Base-by-base conservation (phyloP, 2,888 invertebrate species). In the Dryocosmus kuriphilus region DNA sequence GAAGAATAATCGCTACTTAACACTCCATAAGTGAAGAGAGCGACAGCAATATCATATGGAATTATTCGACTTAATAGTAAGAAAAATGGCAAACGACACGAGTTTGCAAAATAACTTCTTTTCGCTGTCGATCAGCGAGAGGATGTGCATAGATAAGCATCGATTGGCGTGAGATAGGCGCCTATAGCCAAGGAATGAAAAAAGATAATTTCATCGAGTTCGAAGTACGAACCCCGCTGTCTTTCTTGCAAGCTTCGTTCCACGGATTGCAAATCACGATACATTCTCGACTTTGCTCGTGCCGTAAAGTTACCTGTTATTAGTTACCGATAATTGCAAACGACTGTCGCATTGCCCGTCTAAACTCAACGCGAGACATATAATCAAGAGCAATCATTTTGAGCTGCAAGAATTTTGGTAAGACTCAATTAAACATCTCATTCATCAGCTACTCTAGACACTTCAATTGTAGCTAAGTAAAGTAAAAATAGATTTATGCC, bases 191-290 rank as follows among this genome's bases (percentile, higher is more conserved):
- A 61, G 51, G 16, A 74, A 60, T 51, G 38, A 38, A 74, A 60
- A 74, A 35, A 35, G 74, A 60, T 60, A 38, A 60, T 60, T 74
- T 74, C 24, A 24, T 38, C 24, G n/a, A 24, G 60, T 74, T 22
- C 14, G 8, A 22, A 38, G 22, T 65, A 38, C 24, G 7, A 41
- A n/a, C 22, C 24, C 38, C 38, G 38, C 30, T 51, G 30, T 30
- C n/a, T n/a, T 71, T 27, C 46, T 51, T 32, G 46, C 71, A n/a
- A 32, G 30, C 46, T 51, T 71, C 71, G 46, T 46, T n/a, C 7
- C 14, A 63, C 67, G 55, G 78, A 80, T 79, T 76, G 79, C 77
- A 82, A 80, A 81, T 82, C 75, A 78, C 77, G 80, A 82, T 80
- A 79, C 78, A 81, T 80, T 75, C 74, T 77, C 61, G 46, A 79